These are phyloP conservation scores for Taphrorychus bicolor DNA, from an alignment of 2,888 invertebrate genomes.

Conservation along the genomic window DNA sequence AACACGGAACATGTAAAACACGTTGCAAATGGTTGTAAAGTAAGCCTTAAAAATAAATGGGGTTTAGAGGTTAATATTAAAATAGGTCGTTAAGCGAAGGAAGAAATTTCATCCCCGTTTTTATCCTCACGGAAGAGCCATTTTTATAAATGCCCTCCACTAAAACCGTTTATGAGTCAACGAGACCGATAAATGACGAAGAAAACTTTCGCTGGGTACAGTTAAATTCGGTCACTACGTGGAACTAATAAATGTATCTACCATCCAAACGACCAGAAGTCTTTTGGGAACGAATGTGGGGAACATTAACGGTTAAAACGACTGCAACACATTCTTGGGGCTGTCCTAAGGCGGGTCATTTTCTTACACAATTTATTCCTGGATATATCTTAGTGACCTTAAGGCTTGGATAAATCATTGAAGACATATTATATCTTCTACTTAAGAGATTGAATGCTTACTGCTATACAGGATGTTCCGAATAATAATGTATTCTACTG, in stretches of 20 bases:
- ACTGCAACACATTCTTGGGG: conserved; percentile 48
- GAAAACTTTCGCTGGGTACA: neutral
- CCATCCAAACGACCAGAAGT: conserved; percentile 27
- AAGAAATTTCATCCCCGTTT: neutral
- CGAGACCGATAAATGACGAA: neutral
- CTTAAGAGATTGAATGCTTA: no score
- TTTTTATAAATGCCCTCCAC: neutral
- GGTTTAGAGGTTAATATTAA: conserved; percentile 29
- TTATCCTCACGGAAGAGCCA: neutral
- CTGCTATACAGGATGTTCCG: no score
- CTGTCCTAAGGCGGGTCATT: conserved; percentile 49
- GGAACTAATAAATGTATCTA: conserved; percentile 26
- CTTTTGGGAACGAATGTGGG: conserved; percentile 41
- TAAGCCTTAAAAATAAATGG: conserved; percentile 31
- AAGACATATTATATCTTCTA: neutral
- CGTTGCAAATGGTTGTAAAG: conserved; percentile 29
- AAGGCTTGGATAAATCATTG: neutral
- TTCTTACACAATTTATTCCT: conserved; percentile 45
- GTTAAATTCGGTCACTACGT: conserved; percentile 17
- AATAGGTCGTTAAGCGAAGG: neutral
- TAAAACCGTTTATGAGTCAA: neutral
- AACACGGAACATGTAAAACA: conserved; percentile 18
- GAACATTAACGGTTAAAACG: conserved; percentile 47
- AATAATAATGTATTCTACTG: no score
- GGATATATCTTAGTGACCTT: conserved; percentile 26